Evolutionary conservation across 1,140 invertebrate genomes (phyloP), one percentile per base, ranked within the genome.

Genomic region (Diploscapter pachys): DNA sequence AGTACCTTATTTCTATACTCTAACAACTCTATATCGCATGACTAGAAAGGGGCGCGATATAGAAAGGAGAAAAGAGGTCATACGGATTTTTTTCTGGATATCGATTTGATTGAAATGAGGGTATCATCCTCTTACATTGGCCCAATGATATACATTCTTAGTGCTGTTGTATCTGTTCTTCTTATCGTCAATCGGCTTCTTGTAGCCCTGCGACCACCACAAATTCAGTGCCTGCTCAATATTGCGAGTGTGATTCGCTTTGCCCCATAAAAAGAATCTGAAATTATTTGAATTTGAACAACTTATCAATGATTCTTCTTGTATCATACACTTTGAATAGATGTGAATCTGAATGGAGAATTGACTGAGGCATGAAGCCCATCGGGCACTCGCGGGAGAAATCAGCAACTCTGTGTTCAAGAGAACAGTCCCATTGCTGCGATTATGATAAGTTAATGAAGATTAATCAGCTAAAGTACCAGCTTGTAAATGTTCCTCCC

Each of bases 401-500:
- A 31, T 74, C 63, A 51, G 54, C 61, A 8, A 64, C 64, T 5
- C 62, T 8, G 3, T 50, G n/a, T n/a, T 65, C 73, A 3, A 74
- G 56, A 62, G 53, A 56, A 56, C 73, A 74, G 51, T 69, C 65
- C 73, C 73, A 74, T 48, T 64, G 13, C 73, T 74, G 5, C 51
- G 63, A 71, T 31, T 31, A 31, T 31, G 31, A 31, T 2, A 13
- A 3, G 68, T n/a, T 4, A 5, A 57, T 48, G 59, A 73, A 54
- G 8, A 51, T 63, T 53, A n/a, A 5, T 5, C 57, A 57, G 48
- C 48, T 6, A 72, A 68, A n/a, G 11, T 57, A 74, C 73, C 54
- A 74, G 66, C 59, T 69, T 74, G 59, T 74, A 74, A 55, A 74
- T 74, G 56, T 74, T 74, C 55, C 73, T 67, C 50, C 53, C 73